phyloP scores from a whole-genome alignment of 2,113 vertebrate genomes.

The Bubo scandiacus region DNA sequence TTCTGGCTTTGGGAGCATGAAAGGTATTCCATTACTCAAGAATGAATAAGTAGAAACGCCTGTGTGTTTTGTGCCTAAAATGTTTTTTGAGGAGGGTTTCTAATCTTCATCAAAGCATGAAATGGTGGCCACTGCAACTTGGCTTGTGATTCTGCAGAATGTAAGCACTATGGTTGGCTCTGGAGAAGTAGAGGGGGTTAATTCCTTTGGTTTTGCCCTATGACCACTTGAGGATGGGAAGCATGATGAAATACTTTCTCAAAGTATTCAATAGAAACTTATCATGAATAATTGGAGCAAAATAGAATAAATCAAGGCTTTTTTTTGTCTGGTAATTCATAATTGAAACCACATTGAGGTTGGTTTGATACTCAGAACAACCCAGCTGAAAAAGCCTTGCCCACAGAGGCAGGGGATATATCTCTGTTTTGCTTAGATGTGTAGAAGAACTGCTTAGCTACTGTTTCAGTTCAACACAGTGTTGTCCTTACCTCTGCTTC shows the following conservation, averaged over 20 bases:
- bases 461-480: not conserved
- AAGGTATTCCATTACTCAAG: not conserved
- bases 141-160: not conserved
- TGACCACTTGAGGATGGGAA: slow-evolving; percentile 81
- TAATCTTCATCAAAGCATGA: not conserved
- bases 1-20: not conserved
- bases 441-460: not conserved
- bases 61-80: not conserved
- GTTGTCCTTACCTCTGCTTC: slow-evolving; percentile 11
- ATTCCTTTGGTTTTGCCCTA: slow-evolving; percentile 77
- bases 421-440: not conserved
- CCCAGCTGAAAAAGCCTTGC: slow-evolving; percentile 45
- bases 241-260: slow-evolving; percentile 87
- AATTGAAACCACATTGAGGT: slow-evolving; percentile 93
- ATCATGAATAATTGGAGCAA: slow-evolving; percentile 86
- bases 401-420: not conserved
- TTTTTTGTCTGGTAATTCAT: slow-evolving; percentile 79
- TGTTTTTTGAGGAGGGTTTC: not conserved
- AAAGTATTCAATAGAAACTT: slow-evolving; percentile 84
- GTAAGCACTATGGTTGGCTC: not conserved
- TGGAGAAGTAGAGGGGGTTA: slow-evolving; percentile 67
- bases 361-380: slow-evolving; percentile 64
- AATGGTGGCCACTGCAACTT: not conserved
- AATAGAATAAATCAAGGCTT: slow-evolving; percentile 90
- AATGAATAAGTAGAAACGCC: not conserved